phyloP scores from a whole-genome alignment of 2,113 vertebrate species.

The Mohoua ochrocephala region DNA sequence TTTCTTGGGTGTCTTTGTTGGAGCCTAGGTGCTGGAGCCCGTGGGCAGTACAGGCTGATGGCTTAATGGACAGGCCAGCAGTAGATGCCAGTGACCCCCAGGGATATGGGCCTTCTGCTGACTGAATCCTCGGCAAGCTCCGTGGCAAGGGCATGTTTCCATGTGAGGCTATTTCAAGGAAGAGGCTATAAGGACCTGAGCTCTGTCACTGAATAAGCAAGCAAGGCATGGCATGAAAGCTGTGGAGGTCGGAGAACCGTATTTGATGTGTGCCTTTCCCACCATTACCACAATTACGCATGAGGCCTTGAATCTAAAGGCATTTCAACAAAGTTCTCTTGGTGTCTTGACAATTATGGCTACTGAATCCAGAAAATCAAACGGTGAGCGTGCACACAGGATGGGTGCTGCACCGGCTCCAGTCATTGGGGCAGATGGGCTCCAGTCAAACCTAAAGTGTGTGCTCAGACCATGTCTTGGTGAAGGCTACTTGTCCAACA shows the following conservation, averaged over 20 bases:
- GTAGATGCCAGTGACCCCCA: background rate
- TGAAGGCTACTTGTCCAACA: background rate
- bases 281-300: fast-evolving
- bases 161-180: background rate
- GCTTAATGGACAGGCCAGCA: background rate
- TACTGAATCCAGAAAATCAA: background rate
- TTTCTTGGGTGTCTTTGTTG: background rate
- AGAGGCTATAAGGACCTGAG: too few species aligned
- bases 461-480: background rate
- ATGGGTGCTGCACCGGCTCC: background rate
- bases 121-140: background rate
- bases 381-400: background rate
- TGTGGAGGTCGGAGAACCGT: background rate
- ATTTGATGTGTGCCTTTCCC: background rate
- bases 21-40: fast-evolving
- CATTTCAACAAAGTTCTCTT: background rate
- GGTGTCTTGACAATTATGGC: background rate
- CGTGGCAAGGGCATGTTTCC: background rate
- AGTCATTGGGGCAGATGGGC: fast-evolving
- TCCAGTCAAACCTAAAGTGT: background rate
- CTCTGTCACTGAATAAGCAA: background rate
- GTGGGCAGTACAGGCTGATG: background rate
- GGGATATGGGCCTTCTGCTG: background rate
- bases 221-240: background rate
- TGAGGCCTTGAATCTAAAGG: background rate